These are phyloP conservation scores for Spinibarbus caldwelli DNA, from an alignment of 2,797 vertebrate genomes.

Conservation along the genomic window DNA sequence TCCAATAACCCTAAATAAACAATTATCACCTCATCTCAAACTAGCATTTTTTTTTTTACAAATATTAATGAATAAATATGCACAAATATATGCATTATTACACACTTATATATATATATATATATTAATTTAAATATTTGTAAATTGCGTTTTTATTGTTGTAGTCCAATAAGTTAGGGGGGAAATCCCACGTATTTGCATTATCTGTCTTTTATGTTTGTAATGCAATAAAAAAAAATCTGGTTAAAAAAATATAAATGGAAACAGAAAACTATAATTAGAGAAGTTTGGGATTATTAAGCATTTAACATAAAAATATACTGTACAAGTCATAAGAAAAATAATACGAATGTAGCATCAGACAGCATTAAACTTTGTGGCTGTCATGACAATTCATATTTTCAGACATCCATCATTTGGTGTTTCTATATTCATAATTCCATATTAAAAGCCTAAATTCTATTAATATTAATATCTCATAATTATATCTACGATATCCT, in stretches of 20 bases:
- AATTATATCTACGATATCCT: background rate
- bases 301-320: background rate
- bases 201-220: background rate
- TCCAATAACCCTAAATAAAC: background rate
- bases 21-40: background rate
- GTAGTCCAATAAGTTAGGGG: background rate
- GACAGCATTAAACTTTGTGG: background rate
- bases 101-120: background rate
- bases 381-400: slow-evolving; percentile 13
- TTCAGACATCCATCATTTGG: background rate
- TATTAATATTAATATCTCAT: background rate
- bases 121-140: background rate
- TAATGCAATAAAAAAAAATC: background rate
- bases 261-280: background rate
- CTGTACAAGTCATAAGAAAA: background rate
- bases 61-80: background rate
- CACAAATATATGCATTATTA: background rate
- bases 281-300: background rate
- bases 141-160: background rate
- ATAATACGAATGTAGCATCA: background rate
- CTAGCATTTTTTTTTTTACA: background rate
- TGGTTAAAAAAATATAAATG: background rate
- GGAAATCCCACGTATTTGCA: background rate
- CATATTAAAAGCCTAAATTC: background rate
- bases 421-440: background rate